Evolutionary conservation across 2,797 vertebrate genomes (phyloP), one percentile per base, ranked within the genome.

Genomic region (Bovichtus diacanthus): DNA sequence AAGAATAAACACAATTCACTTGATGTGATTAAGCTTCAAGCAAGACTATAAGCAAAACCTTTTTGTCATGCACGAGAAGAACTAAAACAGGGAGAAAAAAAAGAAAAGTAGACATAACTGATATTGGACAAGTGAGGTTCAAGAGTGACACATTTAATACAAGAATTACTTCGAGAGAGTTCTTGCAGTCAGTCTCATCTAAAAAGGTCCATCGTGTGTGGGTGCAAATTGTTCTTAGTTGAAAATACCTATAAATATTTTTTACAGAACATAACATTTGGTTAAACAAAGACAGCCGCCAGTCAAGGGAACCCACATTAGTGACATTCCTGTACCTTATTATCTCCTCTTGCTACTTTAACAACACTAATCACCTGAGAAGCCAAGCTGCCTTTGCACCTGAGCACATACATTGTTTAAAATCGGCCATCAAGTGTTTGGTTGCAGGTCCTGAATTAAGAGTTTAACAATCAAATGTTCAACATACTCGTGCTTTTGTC

Each of bases 321-420:
- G 84, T 88, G 72, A 76, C 89, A 93, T 94, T 92, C 86, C 76
- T 90, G 65, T 76, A 80, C 70, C 79, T 85, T 77, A 90, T 92
- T 91, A 91, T 90, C 87, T 79, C 77, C 82, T 87, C 81, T 88
- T 92, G 83, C 83, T 88, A 85, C 84, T 90, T 88, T 71, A 81
- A 79, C 79, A 67, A 44, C 74, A 86, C 78, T 76, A 78, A 89
- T 92, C 89, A 90, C 87, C 75, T 80, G 73, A 78, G 79, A 64
- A 84, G 80, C 67, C 41, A 23, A 70, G 78, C 61, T 65, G 66
- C 80, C 75, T 74, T 83, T 61, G 75, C 86, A 91, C 89, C 90
- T 87, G 87, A 84, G 69, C 70, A 74, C 78, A 61, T 25, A 23
- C 25, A 76, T 60, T 39, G 53, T 63, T 75, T 53, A 51, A n/a